Base-by-base conservation (phyloP, 2,113 vertebrate genomes). In the Aphelocoma coerulescens region DNA sequence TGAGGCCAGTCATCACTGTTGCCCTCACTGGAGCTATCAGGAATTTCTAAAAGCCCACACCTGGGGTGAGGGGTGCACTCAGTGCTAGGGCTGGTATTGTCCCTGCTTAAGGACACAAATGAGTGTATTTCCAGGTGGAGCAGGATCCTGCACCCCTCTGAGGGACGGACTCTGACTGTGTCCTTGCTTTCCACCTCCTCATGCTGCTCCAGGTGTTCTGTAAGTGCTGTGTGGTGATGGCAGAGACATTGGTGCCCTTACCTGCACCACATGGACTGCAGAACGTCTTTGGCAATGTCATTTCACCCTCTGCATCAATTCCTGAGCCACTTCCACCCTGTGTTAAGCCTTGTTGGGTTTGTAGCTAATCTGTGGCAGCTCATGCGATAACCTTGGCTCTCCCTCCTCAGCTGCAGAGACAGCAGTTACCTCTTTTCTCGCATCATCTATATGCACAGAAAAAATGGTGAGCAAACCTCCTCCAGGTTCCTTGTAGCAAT, bases 291-390 rank as follows among this genome's bases (percentile, higher is more conserved):
- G 49, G n/a, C 61, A 75, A 78, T 89, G 57, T 73, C 78, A 63
- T 22, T 41, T 73, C 32, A 35, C 43, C 39, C 20, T 78, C 81
- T 89, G 66, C 57, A 57, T 66, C 87, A 35, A 43, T 16, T 7
- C 33, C 46, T 33, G 39, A 63, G 71, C 22, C 35, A n/a, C 54
- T 55, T 71, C 62, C 9, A 66, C 30, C 30, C 65, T 32, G 20
- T 1, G 2, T 35, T 87, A 91, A 91, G 66, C 58, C 14, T 48
- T 49, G 52, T 22, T 66, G 21, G 74, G 58, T 84, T 88, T 82
- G 81, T 33, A 73, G 84, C 67, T 95, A 58, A 90, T 89, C 93
- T 89, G 87, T 59, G 63, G 30, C 83, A 86, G 80, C 80, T 88
- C 35, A 43, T 12, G 54, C 0, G 0, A 87, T 91, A 91, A 88